phyloP scores from a whole-genome alignment of 2,797 vertebrate genomes.

The Coregonus sp. region DNA sequence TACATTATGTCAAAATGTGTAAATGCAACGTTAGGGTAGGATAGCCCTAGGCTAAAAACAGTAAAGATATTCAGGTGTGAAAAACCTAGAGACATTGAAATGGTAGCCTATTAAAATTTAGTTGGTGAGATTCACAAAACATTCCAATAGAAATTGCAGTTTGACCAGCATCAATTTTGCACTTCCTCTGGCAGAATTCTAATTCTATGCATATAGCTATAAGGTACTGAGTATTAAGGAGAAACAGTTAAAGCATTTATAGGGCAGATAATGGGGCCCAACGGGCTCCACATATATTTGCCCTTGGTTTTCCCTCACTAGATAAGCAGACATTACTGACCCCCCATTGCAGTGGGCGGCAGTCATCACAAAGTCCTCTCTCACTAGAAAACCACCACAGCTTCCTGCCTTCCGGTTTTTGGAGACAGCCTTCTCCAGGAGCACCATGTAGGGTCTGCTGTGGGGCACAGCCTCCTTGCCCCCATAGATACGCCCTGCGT shows the following conservation, averaged over 20 bases:
- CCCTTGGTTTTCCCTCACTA: not conserved
- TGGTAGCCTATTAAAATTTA: not conserved
- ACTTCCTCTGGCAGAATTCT: not conserved
- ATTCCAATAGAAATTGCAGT: not conserved
- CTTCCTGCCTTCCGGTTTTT: rapidly evolving
- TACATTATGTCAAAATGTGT: not conserved
- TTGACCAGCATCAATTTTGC: not conserved
- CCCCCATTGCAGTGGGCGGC: slow-evolving; percentile 58
- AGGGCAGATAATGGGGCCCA: not conserved
- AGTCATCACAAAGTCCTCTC: slow-evolving; percentile 64
- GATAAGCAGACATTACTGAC: slow-evolving; percentile 40
- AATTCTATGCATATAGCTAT: not conserved
- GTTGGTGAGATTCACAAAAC: not conserved
- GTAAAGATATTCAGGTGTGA: no score
- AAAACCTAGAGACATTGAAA: no score
- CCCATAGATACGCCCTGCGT: slow-evolving; percentile 46
- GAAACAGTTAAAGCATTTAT: not conserved
- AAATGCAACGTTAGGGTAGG: not conserved
- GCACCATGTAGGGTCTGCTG: slow-evolving; percentile 64
- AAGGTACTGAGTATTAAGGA: not conserved
- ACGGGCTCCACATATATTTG: not conserved
- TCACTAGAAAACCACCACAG: slow-evolving; percentile 66
- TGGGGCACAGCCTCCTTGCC: slow-evolving; percentile 36
- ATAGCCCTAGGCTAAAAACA: no score
- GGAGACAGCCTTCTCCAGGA: rapidly evolving